Conservation (phyloP, 2,888 invertebrate genomes). For the Aethes cnicana region DNA sequence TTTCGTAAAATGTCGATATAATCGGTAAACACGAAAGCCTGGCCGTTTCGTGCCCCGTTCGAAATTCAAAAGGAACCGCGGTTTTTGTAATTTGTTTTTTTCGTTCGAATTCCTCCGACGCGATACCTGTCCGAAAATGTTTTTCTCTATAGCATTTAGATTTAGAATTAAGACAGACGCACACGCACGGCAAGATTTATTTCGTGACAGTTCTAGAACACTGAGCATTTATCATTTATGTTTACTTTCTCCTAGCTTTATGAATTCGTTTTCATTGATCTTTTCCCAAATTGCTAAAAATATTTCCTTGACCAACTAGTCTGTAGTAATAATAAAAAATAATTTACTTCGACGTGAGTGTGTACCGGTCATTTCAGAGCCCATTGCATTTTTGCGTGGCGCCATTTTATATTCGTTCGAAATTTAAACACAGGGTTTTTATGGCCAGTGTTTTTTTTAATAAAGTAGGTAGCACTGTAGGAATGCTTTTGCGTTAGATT, state of each 20-base stretch:
- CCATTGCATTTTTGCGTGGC: conserved; percentile 19
- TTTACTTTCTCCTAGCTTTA: too few species aligned
- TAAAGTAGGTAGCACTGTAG: not conserved
- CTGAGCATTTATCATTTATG: too few species aligned
- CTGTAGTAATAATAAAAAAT: too few species aligned
- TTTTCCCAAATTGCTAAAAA: too few species aligned
- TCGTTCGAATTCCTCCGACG: conserved; percentile 59
- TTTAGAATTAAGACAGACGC: conserved; percentile 20
- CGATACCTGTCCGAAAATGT: conserved; percentile 61
- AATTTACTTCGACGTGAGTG: not conserved
- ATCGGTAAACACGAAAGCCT: conserved; percentile 66
- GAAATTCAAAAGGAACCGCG: conserved; percentile 69
- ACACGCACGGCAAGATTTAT: not conserved
- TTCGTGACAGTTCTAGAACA: too few species aligned
- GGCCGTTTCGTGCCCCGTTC: conserved; percentile 62
- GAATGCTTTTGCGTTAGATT: conserved; percentile 8
- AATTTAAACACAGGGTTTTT: conserved; percentile 18
- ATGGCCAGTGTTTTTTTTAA: conserved; percentile 3
- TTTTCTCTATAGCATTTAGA: conserved; percentile 13
- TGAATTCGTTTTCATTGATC: too few species aligned
- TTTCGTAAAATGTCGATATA: conserved; percentile 64
- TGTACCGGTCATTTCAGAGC: not conserved
- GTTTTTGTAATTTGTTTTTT: conserved; percentile 59
- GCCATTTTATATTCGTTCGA: conserved; percentile 17
- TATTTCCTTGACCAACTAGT: too few species aligned